Evolutionary conservation across 2,888 invertebrate species (phyloP).

Genomic region (Polyommatus iphigenia): DNA sequence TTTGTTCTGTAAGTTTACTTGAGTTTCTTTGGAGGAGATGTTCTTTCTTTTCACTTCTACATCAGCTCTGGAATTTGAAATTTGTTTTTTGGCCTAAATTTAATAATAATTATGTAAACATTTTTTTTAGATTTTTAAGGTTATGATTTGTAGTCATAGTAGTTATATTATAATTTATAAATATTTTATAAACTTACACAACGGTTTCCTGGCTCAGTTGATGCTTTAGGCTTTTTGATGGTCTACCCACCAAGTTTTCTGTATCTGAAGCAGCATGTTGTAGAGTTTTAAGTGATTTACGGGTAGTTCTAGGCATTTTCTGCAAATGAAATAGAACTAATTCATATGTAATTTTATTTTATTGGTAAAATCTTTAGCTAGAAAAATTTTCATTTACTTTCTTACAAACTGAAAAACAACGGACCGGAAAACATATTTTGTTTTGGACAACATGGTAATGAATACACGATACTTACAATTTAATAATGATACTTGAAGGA

Average conservation of each 20-base stretch:
- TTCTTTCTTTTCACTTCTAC: conserved; percentile 74
- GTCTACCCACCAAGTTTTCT: conserved; percentile 88
- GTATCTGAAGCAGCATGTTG: conserved; percentile 86
- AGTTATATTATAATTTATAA: not conserved
- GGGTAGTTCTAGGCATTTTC: conserved; percentile 80
- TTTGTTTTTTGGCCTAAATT: not conserved
- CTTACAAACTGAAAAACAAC: not conserved
- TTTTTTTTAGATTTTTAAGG: not conserved
- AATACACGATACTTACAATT: conserved; percentile 3
- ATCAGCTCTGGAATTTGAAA: conserved; percentile 51
- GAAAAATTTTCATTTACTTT: not conserved
- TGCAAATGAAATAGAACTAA: conserved; percentile 44
- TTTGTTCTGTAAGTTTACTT: conserved; percentile 78
- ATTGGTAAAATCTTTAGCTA: not conserved
- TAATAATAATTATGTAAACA: not conserved
- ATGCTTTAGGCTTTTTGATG: conserved; percentile 73
- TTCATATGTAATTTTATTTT: not conserved
- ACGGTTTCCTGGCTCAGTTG: conserved; percentile 73
- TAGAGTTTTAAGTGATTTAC: conserved; percentile 87
- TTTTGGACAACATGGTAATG: not conserved
- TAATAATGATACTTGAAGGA: not conserved
- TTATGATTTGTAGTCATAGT: not conserved
- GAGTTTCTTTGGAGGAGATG: conserved; percentile 80
- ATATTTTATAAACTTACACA: conserved; percentile 59
- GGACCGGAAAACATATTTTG: not conserved